Evolutionary conservation across 2,888 invertebrate species (phyloP), one percentile per base, ranked within the genome.

Genomic region (Epirrhoe alternata): DNA sequence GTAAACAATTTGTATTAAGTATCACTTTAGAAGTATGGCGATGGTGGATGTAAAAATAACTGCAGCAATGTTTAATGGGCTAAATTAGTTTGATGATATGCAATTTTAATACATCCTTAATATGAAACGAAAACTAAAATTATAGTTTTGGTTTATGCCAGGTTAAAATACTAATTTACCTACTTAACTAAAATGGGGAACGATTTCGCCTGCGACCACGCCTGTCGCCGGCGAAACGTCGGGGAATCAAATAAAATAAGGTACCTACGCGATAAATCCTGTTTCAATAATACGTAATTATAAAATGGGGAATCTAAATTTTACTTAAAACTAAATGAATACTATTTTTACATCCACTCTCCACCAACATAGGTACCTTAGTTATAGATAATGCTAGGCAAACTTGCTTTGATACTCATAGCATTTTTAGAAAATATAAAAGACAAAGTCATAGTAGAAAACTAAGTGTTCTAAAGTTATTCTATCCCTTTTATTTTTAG

Each of bases 381-480:
- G 68, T 62, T 16, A 47, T 68, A 69, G 64, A 64, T 56, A 64
- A 67, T 64, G 61, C 70, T 70, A 68, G 65, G 61, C 62, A 70
- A 70, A 8, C 57, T 65, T 66, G 68, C 66, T 67, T 68, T 66
- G 35, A 55, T 66, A 67, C 59, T 70, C 38, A 66, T 64, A 62
- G 60, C 33, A 59, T 66, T 58, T 24, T 35, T 61, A 61, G 17
- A n/a, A 45, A 56, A 50, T 56, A 50, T 70, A 64, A 64, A 69
- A 69, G 71, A 73, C 73, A 70, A 71, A 73, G 73, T 73, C 73
- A 69, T 69, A 47, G 69, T 69, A 73, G 69, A 57, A 62, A 62
- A 60, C 49, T 66, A 70, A 66, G 65, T 69, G 69, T 73, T 71
- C 61, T 69, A 45, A 65, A 69, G 16, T 66, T 66, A 66, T 62